These are phyloP conservation scores for Ochropacha duplaris DNA, from an alignment of 2,888 invertebrate species.

Conservation along the genomic window DNA sequence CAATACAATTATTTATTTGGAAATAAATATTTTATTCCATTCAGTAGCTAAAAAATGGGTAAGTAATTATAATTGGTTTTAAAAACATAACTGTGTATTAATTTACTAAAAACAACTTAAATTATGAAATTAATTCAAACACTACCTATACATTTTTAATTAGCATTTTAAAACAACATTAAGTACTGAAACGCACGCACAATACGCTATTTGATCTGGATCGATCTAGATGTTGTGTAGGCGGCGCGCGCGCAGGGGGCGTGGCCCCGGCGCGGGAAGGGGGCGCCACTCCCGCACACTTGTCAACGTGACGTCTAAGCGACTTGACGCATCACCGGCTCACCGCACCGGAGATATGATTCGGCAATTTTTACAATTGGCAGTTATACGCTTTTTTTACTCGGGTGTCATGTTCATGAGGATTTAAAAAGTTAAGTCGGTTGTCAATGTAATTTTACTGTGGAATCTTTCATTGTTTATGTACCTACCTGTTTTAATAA, in stretches of 20 bases:
- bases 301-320: conserved; percentile 58
- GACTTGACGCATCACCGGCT: conserved; percentile 42
- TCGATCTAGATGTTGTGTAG: conserved; percentile 71
- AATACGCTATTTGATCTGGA: conserved; percentile 58
- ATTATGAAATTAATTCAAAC: neutral
- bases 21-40: no score
- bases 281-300: conserved; percentile 67
- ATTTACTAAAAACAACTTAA: neutral
- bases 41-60: neutral
- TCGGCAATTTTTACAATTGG: conserved; percentile 27
- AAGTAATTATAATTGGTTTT: no score
- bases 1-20: no score
- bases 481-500: neutral
- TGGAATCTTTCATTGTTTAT: neutral
- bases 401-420: neutral
- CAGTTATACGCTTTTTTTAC: neutral
- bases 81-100: neutral
- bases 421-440: neutral
- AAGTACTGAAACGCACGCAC: conserved; percentile 26
- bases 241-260: conserved; percentile 63
- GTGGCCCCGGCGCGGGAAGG: conserved; percentile 52
- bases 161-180: neutral
- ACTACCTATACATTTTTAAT: neutral
- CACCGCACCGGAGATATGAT: conserved; percentile 12
- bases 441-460: neutral